Evolutionary conservation across 2,113 vertebrate genomes (phyloP), one percentile per base, ranked within the genome.

Genomic region (Xenopus laevis): DNA sequence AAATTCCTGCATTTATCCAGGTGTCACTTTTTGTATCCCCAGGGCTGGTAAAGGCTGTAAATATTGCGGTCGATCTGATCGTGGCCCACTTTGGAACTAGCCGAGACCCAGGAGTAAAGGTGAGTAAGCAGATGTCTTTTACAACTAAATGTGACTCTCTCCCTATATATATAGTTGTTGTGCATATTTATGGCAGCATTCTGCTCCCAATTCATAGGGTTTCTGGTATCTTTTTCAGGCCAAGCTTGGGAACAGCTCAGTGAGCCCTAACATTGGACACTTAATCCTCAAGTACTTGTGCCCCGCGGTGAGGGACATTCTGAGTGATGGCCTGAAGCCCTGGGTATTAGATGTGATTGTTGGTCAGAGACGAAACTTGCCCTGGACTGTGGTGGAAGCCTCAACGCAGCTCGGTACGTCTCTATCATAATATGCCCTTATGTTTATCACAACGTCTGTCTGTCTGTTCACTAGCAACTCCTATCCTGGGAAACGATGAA

Each of bases 281-380:
- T 91, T 99, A 58, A 92, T 98, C 82, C 88, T 98, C 83, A 99
- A 98, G 84, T 99, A 99, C 85, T 84, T 99, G 78, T 99, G 97
- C 47, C 97, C 97, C 0, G 97, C 97, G 6, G 91, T 99, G 72
- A 88, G 79, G 4, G 91, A 93, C 1, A 84, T 98, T 16, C 87
- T 99, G 73, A 91, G 94, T 68, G 97, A 99, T 0, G 97, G 97
- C 0, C 90, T 99, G 78, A 95, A 94, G 86, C 90, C 95, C 47
- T 94, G 95, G 0, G 89, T 98, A 0, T 88, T 98, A 67, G 96
- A 99, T 13, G 86, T 99, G 84, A 99, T 99, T 81, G 89, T 98
- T 0, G 97, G 97, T 0, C 97, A 98, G 79, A 88, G 96, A 1
- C 94, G 92, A 47, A 98, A 96, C 82, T 88, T 90, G 79, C 95